Conservation (phyloP, 1,140 invertebrate genomes). For the Drosophila mojavensis region DNA sequence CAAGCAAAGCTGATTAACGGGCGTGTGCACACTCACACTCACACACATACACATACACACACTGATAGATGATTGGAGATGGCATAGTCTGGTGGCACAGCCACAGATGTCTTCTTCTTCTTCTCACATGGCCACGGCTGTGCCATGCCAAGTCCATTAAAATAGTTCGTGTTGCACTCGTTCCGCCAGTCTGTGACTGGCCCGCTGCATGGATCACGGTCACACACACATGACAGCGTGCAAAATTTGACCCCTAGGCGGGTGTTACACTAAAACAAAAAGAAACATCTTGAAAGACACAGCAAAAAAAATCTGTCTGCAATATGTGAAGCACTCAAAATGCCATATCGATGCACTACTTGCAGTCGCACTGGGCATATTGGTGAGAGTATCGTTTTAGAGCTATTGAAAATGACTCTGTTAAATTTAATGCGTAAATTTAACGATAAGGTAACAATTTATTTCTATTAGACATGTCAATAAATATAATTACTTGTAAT, state of each 20-base stretch:
- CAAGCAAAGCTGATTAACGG: constrained; percentile 76
- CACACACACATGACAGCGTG: constrained; percentile 66
- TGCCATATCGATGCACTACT: constrained; percentile 27
- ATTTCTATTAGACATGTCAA: too few species aligned
- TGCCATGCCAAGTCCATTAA: constrained; percentile 76
- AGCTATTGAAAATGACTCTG: not conserved
- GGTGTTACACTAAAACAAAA: constrained; percentile 44
- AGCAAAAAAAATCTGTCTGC: constrained; percentile 5
- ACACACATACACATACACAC: constrained; percentile 14
- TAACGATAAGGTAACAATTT: not conserved
- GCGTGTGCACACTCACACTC: constrained; percentile 1
- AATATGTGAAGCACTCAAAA: constrained; percentile 35
- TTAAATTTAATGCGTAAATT: not conserved
- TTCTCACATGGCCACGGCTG: constrained; percentile 56
- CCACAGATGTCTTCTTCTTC: constrained; percentile 75
- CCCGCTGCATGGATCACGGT: constrained; percentile 47
- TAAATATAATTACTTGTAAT: too few species aligned
- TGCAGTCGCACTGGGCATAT: not conserved
- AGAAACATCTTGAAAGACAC: constrained; percentile 4
- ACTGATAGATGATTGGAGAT: constrained; percentile 28
- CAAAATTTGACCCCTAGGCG: constrained; percentile 65
- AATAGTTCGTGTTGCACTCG: constrained; percentile 80
- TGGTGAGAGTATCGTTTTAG: not conserved
- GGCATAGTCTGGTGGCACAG: constrained; percentile 39
- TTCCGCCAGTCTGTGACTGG: constrained; percentile 43